A percentile compares a stretch with the other conserved stretches of the same genome.
Evolutionary conservation across 1,140 invertebrate genomes (phyloP).

Genomic region (Bombus haemorrhoidalis): DNA sequence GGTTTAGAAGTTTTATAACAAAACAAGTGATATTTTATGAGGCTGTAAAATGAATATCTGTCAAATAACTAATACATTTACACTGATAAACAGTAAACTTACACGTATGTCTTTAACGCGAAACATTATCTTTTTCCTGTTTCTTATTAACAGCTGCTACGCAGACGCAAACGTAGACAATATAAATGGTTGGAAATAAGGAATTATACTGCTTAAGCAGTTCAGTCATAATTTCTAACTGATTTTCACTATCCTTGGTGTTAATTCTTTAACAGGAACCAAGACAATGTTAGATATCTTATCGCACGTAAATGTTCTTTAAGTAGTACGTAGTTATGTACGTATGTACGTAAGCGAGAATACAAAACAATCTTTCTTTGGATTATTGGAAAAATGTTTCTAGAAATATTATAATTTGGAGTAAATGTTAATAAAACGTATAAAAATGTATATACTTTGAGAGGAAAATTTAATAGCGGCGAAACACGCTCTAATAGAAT

Average conservation of each 20-base stretch:
- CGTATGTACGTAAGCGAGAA: not conserved
- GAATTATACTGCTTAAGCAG: not conserved
- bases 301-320: slow-evolving; percentile 16
- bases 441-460: not conserved
- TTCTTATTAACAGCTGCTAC: not conserved
- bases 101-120: no score
- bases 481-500: no score
- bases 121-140: not conserved
- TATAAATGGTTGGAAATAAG: not conserved
- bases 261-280: slow-evolving; percentile 17
- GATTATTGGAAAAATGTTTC: not conserved
- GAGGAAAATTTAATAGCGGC: not conserved
- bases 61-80: no score
- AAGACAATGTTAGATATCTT: slow-evolving; percentile 6
- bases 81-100: not conserved
- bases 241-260: slow-evolving; percentile 28
- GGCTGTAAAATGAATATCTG: not conserved
- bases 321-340: not conserved
- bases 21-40: not conserved
- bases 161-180: not conserved
- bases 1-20: not conserved
- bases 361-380: not conserved
- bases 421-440: no score
- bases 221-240: slow-evolving; percentile 11
- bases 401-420: not conserved